Conservation (phyloP, 2,888 invertebrate genomes). For the Drosophila tanythrix region DNA sequence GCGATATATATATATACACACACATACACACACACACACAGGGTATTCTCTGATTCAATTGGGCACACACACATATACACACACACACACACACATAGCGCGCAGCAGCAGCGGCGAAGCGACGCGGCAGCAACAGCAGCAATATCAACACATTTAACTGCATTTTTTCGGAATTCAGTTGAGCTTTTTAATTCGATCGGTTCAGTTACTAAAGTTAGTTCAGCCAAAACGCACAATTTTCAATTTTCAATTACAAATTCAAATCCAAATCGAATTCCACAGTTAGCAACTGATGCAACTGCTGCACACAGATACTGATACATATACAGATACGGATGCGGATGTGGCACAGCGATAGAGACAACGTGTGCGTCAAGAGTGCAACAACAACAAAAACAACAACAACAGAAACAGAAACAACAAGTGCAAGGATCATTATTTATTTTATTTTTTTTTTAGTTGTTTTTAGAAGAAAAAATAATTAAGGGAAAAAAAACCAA, state of each 20-base stretch:
- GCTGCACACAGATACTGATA: constrained; percentile 25
- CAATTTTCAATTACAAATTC: constrained; percentile 56
- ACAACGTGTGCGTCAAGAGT: constrained; percentile 1
- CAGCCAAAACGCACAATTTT: constrained; percentile 78
- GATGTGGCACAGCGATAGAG: constrained; percentile 3
- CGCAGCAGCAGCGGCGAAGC: constrained; percentile 9
- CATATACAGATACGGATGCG: constrained; percentile 23
- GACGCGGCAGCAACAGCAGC: constrained; percentile 11
- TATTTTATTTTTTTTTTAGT: constrained; percentile 23
- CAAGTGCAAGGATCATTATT: constrained; percentile 45
- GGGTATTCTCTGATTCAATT: constrained; percentile 83
- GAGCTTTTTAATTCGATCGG: constrained; percentile 85
- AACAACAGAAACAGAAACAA: not conserved
- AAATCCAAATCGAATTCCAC: constrained; percentile 37
- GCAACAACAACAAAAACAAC: not conserved
- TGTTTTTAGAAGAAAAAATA: constrained; percentile 1
- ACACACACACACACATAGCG: constrained; percentile 23
- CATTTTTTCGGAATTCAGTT: constrained; percentile 85
- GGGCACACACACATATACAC: constrained; percentile 69
- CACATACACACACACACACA: constrained; percentile 31
- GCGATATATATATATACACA: constrained; percentile 34
- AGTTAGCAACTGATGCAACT: constrained; percentile 23
- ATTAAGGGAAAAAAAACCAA: not conserved
- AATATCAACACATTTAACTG: constrained; percentile 71
- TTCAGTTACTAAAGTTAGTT: constrained; percentile 83